These are phyloP conservation scores for Agonum fuliginosum DNA, from an alignment of 2,888 invertebrate genomes.

Conservation along the genomic window DNA sequence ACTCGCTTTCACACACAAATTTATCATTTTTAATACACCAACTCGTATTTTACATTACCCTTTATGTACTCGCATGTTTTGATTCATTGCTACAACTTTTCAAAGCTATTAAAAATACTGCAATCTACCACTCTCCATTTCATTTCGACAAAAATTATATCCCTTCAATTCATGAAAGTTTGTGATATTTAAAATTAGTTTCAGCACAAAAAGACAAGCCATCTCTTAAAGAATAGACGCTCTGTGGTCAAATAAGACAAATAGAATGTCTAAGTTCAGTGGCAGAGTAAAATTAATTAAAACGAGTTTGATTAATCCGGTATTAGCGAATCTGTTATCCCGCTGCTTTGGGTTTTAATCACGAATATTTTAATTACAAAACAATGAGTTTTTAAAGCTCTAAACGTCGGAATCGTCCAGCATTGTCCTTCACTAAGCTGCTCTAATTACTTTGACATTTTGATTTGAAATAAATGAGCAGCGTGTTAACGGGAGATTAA, in stretches of 20 bases:
- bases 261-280: conserved; percentile 28
- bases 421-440: conserved; percentile 9
- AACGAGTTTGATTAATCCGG: conserved; percentile 56
- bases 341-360: conserved; percentile 36
- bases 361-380: conserved; percentile 55
- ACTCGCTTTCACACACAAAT: conserved; percentile 23
- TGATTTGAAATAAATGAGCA: conserved; percentile 48
- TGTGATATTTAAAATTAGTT: background rate
- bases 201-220: background rate
- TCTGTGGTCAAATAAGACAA: conserved; percentile 45
- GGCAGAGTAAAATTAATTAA: conserved; percentile 54
- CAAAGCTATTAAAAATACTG: conserved; percentile 29
- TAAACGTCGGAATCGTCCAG: conserved; percentile 12
- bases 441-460: conserved; percentile 51
- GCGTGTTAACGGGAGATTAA: conserved; percentile 13
- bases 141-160: too few relatives aligned
- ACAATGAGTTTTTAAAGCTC: conserved; percentile 52
- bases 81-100: conserved; percentile 32
- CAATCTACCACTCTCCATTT: conserved; percentile 5
- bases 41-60: conserved; percentile 26
- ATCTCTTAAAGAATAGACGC: background rate
- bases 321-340: conserved; percentile 54
- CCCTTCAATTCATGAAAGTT: background rate
- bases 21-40: conserved; percentile 44
- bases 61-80: conserved; percentile 28